phyloP scores from a whole-genome alignment of 2,797 vertebrate genomes.

The Rhinatrema bivittatum region DNA sequence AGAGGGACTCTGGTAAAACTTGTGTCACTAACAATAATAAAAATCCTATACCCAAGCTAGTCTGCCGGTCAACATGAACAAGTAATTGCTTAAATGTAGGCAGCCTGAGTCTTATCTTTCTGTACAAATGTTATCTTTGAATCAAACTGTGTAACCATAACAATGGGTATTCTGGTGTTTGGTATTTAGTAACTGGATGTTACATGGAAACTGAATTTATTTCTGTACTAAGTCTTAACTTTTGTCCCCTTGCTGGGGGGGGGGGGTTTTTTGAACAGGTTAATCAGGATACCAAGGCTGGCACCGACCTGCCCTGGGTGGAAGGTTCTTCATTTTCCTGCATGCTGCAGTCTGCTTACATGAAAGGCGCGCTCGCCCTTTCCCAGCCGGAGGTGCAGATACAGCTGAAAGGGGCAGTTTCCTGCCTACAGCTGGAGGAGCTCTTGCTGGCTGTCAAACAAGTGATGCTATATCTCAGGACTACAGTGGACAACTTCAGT shows the following conservation, averaged over 20 bases:
- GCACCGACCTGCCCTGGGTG: background rate
- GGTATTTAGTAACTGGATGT: no score
- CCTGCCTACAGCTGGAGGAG: constrained; percentile 33
- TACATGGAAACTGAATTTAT: no score
- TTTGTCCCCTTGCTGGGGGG: accelerated
- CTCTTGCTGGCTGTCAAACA: constrained; percentile 65
- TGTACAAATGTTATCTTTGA: no score
- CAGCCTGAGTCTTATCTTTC: no score
- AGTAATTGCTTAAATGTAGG: no score
- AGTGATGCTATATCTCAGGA: constrained; percentile 75
- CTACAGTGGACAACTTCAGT: constrained; percentile 67
- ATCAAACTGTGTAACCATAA: no score
- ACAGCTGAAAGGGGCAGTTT: constrained; percentile 41
- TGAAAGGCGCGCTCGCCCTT: constrained; percentile 37
- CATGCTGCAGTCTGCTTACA: constrained; percentile 61
- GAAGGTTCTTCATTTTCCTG: constrained; percentile 39
- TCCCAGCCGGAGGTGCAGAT: no score
- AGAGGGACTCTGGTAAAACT: constrained; percentile 62
- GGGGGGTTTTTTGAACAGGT: constrained; percentile 57
- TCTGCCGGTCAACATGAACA: no score
- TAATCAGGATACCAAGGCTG: constrained; percentile 11
- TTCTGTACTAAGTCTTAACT: background rate
- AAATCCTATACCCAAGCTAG: no score
- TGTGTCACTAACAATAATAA: no score
- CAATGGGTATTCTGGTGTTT: no score